phyloP scores from a whole-genome alignment of 1,140 invertebrate species.

The Drosophila nasuta region DNA sequence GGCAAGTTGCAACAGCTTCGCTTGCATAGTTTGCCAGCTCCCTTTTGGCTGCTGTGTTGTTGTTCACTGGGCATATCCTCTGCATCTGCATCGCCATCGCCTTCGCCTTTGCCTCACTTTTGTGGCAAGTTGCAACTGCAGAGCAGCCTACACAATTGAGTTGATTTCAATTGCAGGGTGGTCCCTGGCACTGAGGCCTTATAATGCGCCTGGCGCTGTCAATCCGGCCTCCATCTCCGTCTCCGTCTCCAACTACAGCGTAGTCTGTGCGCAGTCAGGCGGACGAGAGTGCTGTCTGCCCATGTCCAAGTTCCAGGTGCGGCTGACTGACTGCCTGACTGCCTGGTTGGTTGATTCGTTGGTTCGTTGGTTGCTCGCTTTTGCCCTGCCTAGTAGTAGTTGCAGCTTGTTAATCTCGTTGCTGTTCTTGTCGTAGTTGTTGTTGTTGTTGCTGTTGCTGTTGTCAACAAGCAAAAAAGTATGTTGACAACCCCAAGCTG shows the following conservation, averaged over 20 bases:
- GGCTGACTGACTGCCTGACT: slow-evolving; percentile 36
- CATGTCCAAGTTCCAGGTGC: slow-evolving; percentile 32
- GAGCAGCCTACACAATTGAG: slow-evolving; percentile 60
- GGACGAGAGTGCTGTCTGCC: slow-evolving; percentile 36
- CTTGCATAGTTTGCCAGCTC: slow-evolving; percentile 23
- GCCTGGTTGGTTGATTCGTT: slow-evolving; percentile 47
- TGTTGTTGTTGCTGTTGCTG: slow-evolving; percentile 18
- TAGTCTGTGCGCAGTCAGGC: slow-evolving; percentile 60
- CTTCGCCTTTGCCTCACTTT: slow-evolving; percentile 1
- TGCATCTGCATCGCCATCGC: too few relatives aligned
- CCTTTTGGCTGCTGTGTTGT: slow-evolving; percentile 36
- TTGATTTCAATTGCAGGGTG: slow-evolving; percentile 76
- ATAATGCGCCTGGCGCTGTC: slow-evolving; percentile 74
- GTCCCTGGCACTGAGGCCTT: slow-evolving; percentile 66
- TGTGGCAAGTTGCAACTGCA: slow-evolving; percentile 10
- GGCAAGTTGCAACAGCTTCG: slow-evolving; percentile 21
- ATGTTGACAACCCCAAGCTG: slow-evolving; percentile 60
- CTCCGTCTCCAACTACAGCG: slow-evolving; percentile 23
- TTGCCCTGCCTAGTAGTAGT: slow-evolving; percentile 76
- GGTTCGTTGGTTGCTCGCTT: slow-evolving; percentile 51
- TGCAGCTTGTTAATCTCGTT: slow-evolving; percentile 77
- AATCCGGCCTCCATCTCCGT: slow-evolving; percentile 37
- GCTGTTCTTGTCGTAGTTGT: slow-evolving; percentile 41
- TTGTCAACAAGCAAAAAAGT: slow-evolving; percentile 64
- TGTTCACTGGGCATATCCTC: slow-evolving; percentile 8